Evolutionary conservation across 2,113 vertebrate species (phyloP).

Genomic region (Tyrannus savana): DNA sequence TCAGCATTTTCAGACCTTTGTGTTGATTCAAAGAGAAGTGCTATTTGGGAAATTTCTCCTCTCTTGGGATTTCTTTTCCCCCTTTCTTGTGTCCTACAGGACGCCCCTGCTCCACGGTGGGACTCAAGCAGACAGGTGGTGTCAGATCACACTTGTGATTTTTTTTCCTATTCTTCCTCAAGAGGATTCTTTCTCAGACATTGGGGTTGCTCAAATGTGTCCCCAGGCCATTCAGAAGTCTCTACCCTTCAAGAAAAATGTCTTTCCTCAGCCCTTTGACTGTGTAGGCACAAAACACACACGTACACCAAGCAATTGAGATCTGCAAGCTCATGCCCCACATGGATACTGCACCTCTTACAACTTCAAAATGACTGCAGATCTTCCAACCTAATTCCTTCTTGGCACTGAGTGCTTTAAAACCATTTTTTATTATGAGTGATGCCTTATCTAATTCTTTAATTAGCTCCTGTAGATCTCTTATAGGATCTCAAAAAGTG

Average conservation of each 20-base stretch:
- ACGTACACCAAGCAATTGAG: not conserved
- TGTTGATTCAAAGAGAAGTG: not conserved
- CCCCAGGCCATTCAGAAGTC: not conserved
- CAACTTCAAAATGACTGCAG: not conserved
- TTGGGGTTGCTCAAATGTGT: not conserved
- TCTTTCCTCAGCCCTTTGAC: not conserved
- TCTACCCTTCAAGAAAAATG: not conserved
- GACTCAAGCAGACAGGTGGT: not conserved
- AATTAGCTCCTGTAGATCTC: slow-evolving; percentile 7
- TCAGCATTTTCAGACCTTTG: not conserved
- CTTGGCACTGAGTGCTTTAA: not conserved
- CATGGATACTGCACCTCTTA: not conserved
- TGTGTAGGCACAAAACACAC: not conserved
- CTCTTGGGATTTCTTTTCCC: not conserved
- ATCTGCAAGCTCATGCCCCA: not conserved
- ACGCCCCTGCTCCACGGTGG: not conserved
- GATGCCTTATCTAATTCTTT: not conserved
- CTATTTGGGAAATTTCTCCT: not conserved
- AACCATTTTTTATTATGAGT: slow-evolving; percentile 3
- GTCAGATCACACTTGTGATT: not conserved
- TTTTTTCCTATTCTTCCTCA: not conserved
- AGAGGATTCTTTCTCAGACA: not conserved
- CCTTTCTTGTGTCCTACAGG: not conserved
- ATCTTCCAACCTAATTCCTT: slow-evolving; percentile 14
- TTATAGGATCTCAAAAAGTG: slow-evolving; percentile 34